These are phyloP conservation scores for Scaptomyza hsui DNA, from an alignment of 1,140 invertebrate species.

Conservation along the genomic window DNA sequence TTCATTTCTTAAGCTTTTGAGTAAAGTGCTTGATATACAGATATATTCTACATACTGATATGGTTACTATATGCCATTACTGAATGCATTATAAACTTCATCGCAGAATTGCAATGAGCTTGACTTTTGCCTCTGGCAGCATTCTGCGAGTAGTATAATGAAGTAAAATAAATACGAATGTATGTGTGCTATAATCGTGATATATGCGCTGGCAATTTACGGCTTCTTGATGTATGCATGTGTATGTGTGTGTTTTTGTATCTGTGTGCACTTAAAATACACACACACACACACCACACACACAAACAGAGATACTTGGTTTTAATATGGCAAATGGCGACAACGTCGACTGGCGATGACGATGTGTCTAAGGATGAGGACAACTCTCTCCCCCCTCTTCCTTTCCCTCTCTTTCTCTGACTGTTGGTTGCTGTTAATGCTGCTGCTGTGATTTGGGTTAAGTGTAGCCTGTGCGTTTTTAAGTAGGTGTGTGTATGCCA, in stretches of 20 bases:
- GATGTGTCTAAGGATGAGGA: slow-evolving; percentile 48
- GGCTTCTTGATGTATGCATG: slow-evolving; percentile 42
- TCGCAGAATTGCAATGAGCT: slow-evolving; percentile 23
- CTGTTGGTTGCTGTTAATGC: slow-evolving; percentile 28
- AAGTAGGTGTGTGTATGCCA: slow-evolving; percentile 62
- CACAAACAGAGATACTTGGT: slow-evolving; percentile 34
- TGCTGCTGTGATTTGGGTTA: slow-evolving; percentile 76
- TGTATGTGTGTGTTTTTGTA: slow-evolving; percentile 39
- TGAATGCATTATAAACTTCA: slow-evolving; percentile 38
- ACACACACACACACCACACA: slow-evolving; percentile 31
- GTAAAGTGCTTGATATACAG: not conserved
- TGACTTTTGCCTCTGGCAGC: slow-evolving; percentile 14
- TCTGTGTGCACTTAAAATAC: slow-evolving; percentile 46
- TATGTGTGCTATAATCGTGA: slow-evolving; percentile 74
- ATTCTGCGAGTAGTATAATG: slow-evolving; percentile 55
- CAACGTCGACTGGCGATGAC: slow-evolving; percentile 50
- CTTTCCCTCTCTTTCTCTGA: slow-evolving; percentile 17
- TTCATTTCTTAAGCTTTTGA: slow-evolving; percentile 12
- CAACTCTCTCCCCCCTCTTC: slow-evolving; percentile 31
- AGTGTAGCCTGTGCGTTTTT: slow-evolving; percentile 77
- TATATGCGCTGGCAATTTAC: slow-evolving; percentile 78
- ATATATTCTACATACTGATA: not conserved
- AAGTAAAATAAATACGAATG: slow-evolving; percentile 75
- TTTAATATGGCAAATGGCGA: slow-evolving; percentile 70
- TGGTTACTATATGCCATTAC: slow-evolving; percentile 24